Evolutionary conservation across 2,888 invertebrate genomes (phyloP).

Genomic region (Troilus luridus): DNA sequence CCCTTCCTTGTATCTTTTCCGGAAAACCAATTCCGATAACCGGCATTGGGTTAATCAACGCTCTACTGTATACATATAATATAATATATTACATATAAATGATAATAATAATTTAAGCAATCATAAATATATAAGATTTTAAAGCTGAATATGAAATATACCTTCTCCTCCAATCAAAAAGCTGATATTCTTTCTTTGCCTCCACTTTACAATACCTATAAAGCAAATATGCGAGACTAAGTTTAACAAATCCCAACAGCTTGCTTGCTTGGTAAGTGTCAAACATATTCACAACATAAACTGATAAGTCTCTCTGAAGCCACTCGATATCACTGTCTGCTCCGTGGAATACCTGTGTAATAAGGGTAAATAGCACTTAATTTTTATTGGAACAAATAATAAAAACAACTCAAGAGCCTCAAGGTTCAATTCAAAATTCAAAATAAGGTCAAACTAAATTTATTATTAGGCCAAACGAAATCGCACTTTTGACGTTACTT

Average conservation of each 20-base stretch:
- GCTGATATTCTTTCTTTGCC: constrained; percentile 91
- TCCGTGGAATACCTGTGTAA: constrained; percentile 87
- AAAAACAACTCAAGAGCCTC: not conserved
- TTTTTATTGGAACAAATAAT: not conserved
- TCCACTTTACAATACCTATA: constrained; percentile 83
- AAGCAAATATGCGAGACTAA: constrained; percentile 85
- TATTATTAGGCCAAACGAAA: not conserved
- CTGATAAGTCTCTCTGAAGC: constrained; percentile 94
- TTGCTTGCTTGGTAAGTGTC: constrained; percentile 94
- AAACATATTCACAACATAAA: constrained; percentile 97
- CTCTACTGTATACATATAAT: too few species aligned
- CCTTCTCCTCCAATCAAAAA: constrained; percentile 95
- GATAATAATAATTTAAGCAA: too few species aligned
- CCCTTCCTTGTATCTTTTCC: too few species aligned
- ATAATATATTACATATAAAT: too few species aligned
- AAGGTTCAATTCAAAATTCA: not conserved
- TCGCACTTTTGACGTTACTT: not conserved
- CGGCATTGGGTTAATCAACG: too few species aligned
- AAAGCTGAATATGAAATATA: constrained; percentile 65
- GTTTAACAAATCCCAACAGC: constrained; percentile 77
- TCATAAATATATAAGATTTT: not conserved
- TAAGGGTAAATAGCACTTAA: not conserved
- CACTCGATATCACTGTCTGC: constrained; percentile 90
- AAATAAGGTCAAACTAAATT: not conserved
- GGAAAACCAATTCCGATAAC: too few species aligned